Base-by-base conservation (phyloP, 2,888 invertebrate species). In the Stenodema calcarata region DNA sequence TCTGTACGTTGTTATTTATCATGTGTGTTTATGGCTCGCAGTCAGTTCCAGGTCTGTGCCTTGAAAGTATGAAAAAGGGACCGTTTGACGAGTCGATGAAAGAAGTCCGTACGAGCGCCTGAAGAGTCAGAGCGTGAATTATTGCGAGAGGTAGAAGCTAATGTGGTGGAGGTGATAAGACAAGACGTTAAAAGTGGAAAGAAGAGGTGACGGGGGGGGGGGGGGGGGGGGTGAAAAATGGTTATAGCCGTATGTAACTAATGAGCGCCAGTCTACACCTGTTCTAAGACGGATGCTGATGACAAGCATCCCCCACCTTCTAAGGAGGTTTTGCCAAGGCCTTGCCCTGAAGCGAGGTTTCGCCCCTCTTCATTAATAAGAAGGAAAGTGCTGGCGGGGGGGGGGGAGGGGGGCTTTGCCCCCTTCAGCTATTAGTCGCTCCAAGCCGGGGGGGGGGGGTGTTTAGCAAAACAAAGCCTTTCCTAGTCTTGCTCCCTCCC, bases 401-500 rank as follows among this genome's bases (percentile, higher is more conserved):
- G 54, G 54, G 12, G 11, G 78, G 44, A 27, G 78, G 35, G 41
- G 35, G 35, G 41, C 30, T 35, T 35, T 9, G 41, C 73, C 73
- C 41, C 41, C 41, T 41, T 69, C 73, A 75, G 35, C 73, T 75
- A 75, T 75, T 75, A 75, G 73, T 75, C 35, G 41, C 35, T 30
- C 28, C 73, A 18, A 75, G 41, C 42, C 18, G 44, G 78, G 82
- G 70, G 83, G 23, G n/a, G 50, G 70, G 12, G 70, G 79, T 86
- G 86, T 86, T 86, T 86, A 86, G 86, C 86, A 79, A 86, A 86
- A 86, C 86, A 86, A 86, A 86, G 79, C 82, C 82, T 82, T 62
- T 62, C 54, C 69, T 69, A 30, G 30, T 27, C 82, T 69, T 23
- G n/a, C 69, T 35, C 69, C 79, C 69, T 75, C n/a, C 44, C 14